Percentiles rank a stretch among this genome's conserved stretches.
These are phyloP conservation scores for Bradypodion ventrale DNA, from an alignment of 2,797 vertebrate genomes.

Conservation along the genomic window DNA sequence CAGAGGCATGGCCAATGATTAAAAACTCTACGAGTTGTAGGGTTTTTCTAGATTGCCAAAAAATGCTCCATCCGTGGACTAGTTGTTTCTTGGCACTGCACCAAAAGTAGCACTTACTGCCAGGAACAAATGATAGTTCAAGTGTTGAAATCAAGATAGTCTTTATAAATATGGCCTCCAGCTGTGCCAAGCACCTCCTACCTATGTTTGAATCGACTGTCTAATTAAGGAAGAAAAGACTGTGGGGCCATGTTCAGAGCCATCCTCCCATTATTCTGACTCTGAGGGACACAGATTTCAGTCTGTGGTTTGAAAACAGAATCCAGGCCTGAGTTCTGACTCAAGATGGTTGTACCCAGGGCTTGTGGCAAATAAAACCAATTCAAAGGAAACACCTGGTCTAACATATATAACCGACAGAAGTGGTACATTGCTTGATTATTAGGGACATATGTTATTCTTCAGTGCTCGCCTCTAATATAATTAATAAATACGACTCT, in stretches of 20 bases:
- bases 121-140: background rate
- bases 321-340: background rate
- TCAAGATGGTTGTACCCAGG: background rate
- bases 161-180: background rate
- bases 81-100: background rate
- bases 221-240: background rate
- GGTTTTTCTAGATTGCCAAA: background rate
- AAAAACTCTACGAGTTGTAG: background rate
- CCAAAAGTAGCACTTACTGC: background rate
- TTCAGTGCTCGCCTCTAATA: background rate
- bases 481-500: too few species aligned
- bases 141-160: background rate
- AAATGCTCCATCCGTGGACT: background rate
- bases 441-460: background rate
- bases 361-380: background rate
- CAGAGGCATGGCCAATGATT: background rate
- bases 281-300: background rate
- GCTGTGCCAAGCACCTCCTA: background rate
- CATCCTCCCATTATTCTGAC: background rate
- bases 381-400: background rate
- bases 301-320: background rate
- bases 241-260: background rate
- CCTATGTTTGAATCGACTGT: background rate
- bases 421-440: background rate
- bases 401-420: background rate